Percentiles rank a stretch among this genome's conserved stretches.
These are phyloP conservation scores for Ricordea florida DNA, from an alignment of 92 coral and sea anemone genomes.

Conservation along the genomic window DNA sequence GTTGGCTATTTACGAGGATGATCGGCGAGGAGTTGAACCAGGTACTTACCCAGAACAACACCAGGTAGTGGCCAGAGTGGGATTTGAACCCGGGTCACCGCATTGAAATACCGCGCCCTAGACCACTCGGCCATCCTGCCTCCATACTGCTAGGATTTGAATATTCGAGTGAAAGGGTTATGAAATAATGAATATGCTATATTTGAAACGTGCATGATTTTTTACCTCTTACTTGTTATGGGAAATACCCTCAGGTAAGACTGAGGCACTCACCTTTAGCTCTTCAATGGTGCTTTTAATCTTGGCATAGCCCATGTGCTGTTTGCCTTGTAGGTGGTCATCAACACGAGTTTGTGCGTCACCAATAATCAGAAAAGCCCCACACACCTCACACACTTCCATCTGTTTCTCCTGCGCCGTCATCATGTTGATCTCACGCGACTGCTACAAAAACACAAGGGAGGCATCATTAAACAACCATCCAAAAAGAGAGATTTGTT, in stretches of 20 bases:
- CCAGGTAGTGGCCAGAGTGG: no score
- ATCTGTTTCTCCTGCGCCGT: conserved; percentile 96
- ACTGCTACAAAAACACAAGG: conserved; percentile 26
- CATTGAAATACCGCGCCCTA: no score
- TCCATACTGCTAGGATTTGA: no score
- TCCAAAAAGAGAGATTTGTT: not conserved
- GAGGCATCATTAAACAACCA: not conserved
- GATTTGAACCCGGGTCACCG: no score
- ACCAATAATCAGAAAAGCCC: conserved; percentile 97
- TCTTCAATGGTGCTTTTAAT: conserved; percentile 94
- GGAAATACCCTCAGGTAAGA: not conserved
- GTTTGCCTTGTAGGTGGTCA: conserved; percentile 95
- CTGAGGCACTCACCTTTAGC: conserved; percentile 68
- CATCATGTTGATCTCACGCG: conserved; percentile 75
- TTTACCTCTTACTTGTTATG: no score
- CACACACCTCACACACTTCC: conserved; percentile 99
- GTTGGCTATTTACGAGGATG: no score
- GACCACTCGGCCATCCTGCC: no score
- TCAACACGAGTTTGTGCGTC: conserved; percentile 98
- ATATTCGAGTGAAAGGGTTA: no score
- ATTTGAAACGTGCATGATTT: no score
- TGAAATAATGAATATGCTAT: no score
- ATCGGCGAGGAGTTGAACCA: no score
- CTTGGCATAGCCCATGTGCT: conserved; percentile 97
- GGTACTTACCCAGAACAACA: no score